Conservation (phyloP, 2,113 vertebrate genomes). For the Pluvianellus socialis region DNA sequence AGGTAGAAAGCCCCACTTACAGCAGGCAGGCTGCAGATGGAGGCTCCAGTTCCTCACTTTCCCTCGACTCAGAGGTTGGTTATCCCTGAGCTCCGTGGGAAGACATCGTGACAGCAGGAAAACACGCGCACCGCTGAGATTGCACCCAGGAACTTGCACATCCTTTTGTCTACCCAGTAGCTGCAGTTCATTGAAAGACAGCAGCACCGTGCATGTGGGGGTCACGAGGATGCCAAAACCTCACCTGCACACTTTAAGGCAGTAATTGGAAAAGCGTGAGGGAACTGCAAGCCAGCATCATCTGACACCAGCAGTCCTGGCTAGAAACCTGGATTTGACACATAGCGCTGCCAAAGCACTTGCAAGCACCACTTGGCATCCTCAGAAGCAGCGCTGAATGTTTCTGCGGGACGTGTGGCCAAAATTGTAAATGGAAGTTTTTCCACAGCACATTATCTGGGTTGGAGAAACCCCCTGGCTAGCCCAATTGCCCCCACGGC, state of each 20-base stretch:
- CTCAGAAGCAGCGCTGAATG: not conserved
- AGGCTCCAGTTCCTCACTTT: not conserved
- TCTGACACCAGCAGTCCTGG: not conserved
- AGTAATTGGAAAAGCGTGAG: not conserved
- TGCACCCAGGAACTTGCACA: not conserved
- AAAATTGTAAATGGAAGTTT: not conserved
- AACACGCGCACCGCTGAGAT: not conserved
- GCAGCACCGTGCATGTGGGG: not conserved
- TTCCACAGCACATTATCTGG: not conserved
- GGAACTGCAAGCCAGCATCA: not conserved
- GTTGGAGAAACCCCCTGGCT: not conserved
- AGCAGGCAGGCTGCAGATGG: not conserved
- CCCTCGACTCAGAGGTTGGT: accelerated
- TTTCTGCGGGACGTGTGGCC: not conserved
- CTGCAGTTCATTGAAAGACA: not conserved
- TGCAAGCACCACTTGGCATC: not conserved
- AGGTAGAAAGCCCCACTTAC: not conserved
- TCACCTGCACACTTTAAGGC: not conserved
- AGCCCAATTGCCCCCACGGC: not conserved
- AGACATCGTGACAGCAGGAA: not conserved
- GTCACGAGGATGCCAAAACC: not conserved
- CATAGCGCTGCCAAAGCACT: not conserved
- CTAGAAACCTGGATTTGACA: not conserved
- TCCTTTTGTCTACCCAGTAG: not conserved
- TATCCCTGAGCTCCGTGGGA: not conserved